phyloP scores from a whole-genome alignment of 2,888 invertebrate species.

The Habroteleia sp. region DNA sequence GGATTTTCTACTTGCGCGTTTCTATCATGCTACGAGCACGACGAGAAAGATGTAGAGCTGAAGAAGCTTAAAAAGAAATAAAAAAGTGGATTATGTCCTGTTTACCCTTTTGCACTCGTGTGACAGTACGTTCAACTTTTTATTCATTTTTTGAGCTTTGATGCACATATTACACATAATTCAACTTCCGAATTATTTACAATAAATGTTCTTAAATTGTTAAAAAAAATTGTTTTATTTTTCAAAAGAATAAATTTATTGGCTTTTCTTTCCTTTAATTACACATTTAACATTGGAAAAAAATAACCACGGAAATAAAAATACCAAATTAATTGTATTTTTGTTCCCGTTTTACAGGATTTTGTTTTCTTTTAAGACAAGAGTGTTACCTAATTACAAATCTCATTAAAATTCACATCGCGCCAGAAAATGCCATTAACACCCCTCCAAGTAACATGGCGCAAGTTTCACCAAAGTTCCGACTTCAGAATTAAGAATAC shows the following conservation, averaged over 20 bases:
- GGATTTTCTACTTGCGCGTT: conserved; percentile 44
- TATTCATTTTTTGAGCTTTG: conserved; percentile 21
- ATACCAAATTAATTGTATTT: conserved; percentile 13
- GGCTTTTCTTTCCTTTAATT: neutral
- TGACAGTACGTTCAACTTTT: conserved; percentile 25
- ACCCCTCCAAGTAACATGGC: conserved; percentile 58
- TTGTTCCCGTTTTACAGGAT: neutral
- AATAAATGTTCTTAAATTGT: no score
- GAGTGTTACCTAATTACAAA: conserved; percentile 75
- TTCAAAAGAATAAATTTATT: neutral
- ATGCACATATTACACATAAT: conserved; percentile 32
- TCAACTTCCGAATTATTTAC: conserved; percentile 9
- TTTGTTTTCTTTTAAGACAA: conserved; percentile 39
- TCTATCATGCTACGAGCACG: conserved; percentile 25
- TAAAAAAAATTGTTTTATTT: neutral
- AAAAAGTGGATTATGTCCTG: conserved; percentile 57
- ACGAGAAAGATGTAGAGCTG: conserved; percentile 37
- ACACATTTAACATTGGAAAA: neutral
- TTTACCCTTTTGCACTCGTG: conserved; percentile 34
- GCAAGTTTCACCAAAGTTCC: conserved; percentile 40
- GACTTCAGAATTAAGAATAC: conserved; percentile 39
- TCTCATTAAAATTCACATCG: conserved; percentile 77
- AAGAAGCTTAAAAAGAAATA: conserved; percentile 52
- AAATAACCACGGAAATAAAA: neutral
- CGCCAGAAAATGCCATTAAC: conserved; percentile 74